Evolutionary conservation across 2,888 invertebrate genomes (phyloP).

Genomic region (Cryptocephalus moraei): DNA sequence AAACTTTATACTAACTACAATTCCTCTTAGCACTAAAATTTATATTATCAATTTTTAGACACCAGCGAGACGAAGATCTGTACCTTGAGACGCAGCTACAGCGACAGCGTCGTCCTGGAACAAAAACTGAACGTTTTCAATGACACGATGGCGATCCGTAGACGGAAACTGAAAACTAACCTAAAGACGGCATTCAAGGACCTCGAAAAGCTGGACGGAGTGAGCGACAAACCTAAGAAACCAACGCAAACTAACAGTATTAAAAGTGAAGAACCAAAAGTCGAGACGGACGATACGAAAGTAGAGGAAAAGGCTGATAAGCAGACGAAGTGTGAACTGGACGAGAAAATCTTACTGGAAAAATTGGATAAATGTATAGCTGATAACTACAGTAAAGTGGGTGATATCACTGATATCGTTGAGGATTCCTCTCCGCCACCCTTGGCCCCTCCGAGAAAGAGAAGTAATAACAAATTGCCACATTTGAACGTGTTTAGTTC

Average conservation of each 20-base stretch:
- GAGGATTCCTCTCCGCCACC: conserved; percentile 20
- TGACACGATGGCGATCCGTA: conserved; percentile 76
- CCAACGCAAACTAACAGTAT: background rate
- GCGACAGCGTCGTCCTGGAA: conserved; percentile 34
- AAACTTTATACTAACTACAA: no score
- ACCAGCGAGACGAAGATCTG: background rate
- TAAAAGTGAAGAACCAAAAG: background rate
- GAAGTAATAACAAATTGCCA: conserved; percentile 31
- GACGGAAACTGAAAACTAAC: conserved; percentile 48
- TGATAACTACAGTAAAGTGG: background rate
- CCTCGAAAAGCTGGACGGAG: conserved; percentile 28
- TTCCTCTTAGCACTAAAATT: no score
- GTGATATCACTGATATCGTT: conserved; percentile 2
- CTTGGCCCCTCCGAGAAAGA: conserved; percentile 34
- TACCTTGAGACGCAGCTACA: conserved; percentile 33
- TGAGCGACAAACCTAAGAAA: background rate
- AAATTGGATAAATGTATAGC: conserved; percentile 11
- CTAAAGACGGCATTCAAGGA: conserved; percentile 49
- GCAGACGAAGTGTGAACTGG: background rate
- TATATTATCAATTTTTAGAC: conserved; percentile 13
- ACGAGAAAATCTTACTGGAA: conserved; percentile 4
- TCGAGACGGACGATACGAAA: background rate
- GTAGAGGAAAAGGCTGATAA: background rate
- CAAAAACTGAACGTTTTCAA: conserved; percentile 50
- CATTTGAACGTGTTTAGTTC: background rate